Conservation (phyloP, 2,797 vertebrate species). For the Siniperca scherzeri region DNA sequence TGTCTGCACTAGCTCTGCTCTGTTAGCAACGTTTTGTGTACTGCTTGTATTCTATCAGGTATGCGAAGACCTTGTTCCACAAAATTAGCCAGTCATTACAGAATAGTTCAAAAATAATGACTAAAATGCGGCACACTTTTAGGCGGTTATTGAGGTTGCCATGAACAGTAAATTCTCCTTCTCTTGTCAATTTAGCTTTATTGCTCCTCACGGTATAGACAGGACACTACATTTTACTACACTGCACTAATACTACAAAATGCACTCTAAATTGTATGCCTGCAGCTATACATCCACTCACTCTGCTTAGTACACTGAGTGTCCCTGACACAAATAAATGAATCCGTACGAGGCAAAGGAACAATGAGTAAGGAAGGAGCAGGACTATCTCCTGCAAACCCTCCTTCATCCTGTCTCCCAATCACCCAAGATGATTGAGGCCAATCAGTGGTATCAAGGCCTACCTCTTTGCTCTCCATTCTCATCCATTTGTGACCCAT, state of each 20-base stretch:
- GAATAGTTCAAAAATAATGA: conserved; percentile 45
- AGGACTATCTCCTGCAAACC: conserved; percentile 30
- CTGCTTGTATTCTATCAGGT: conserved; percentile 50
- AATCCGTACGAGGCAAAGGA: conserved; percentile 45
- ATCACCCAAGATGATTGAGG: conserved; percentile 74
- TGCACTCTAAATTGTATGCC: conserved; percentile 28
- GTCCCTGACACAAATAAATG: conserved; percentile 61
- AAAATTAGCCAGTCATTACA: conserved; percentile 60
- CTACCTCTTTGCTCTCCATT: conserved; percentile 46
- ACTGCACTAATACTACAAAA: conserved; percentile 32
- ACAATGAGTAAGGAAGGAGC: conserved; percentile 25
- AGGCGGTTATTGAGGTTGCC: conserved; percentile 27
- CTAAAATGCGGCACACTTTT: conserved; percentile 37
- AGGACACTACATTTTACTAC: conserved; percentile 16
- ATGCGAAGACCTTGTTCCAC: conserved; percentile 38
- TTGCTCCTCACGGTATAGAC: conserved; percentile 48
- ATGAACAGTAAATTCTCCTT: conserved; percentile 19
- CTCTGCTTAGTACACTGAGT: conserved; percentile 3
- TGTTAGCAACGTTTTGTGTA: conserved; percentile 26
- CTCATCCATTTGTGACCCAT: conserved; percentile 66
- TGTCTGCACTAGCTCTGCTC: conserved; percentile 30
- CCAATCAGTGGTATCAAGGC: conserved; percentile 73
- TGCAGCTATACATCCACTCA: conserved; percentile 21
- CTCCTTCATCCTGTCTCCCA: conserved; percentile 67
- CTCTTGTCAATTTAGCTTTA: conserved; percentile 43